Conservation (phyloP, 2,888 invertebrate genomes). For the Paralinhomoeus sp. region DNA sequence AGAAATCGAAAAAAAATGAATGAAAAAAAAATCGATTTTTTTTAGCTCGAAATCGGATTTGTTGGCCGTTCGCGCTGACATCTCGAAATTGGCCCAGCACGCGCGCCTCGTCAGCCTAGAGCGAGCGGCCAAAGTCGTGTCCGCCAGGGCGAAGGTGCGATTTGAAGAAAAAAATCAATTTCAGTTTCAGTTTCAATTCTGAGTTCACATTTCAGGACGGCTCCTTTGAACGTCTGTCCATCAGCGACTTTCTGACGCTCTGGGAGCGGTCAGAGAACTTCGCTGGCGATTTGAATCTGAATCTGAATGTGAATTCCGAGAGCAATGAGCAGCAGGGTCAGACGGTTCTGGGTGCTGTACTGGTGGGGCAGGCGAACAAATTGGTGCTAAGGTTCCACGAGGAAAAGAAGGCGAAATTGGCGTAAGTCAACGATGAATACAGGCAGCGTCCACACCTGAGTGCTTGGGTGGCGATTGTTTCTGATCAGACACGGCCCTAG, state of each 20-base stretch:
- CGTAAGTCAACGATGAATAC: too few species aligned
- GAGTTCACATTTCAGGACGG: slow-evolving; percentile 32
- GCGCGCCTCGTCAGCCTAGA: slow-evolving; percentile 77
- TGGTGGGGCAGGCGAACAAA: slow-evolving; percentile 47
- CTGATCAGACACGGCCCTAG: too few species aligned
- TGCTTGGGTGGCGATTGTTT: too few species aligned
- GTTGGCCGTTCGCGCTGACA: too few species aligned
- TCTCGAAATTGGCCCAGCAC: slow-evolving; percentile 46
- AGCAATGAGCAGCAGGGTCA: slow-evolving; percentile 23
- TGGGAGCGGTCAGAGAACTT: slow-evolving; percentile 54
- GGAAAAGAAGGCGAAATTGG: slow-evolving; percentile 60
- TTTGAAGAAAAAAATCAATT: too few species aligned
- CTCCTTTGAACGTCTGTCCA: slow-evolving; percentile 44
- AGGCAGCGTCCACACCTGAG: too few species aligned
- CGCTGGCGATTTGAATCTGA: too few species aligned
- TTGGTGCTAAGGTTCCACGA: slow-evolving; percentile 74
- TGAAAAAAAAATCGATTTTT: too few species aligned
- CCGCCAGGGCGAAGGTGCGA: slow-evolving; percentile 35
- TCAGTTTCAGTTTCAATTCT: too few species aligned
- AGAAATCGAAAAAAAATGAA: too few species aligned
- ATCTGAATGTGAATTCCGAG: too few species aligned
- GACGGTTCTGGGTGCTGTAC: slow-evolving; percentile 5
- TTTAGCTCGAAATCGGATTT: too few species aligned
- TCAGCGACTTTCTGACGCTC: slow-evolving; percentile 51
- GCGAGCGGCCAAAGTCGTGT: slow-evolving; percentile 60